Evolutionary conservation across 2,888 invertebrate genomes (phyloP).

Genomic region (Pterobdella sp.): DNA sequence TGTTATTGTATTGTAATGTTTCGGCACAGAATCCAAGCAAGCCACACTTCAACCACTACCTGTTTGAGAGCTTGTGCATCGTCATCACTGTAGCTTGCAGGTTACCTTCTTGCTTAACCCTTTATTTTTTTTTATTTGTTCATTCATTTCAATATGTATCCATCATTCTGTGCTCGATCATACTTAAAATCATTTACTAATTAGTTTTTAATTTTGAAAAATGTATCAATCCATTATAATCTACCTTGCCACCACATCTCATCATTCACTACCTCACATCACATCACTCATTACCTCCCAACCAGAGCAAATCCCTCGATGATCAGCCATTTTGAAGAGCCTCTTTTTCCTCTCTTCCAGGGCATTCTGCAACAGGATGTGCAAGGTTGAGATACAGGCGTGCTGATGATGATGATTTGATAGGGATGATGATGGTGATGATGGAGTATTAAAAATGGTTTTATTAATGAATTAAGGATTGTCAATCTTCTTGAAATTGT

Average conservation of each 20-base stretch:
- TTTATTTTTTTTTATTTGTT: conserved; percentile 40
- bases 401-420: neutral
- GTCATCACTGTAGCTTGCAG: conserved; percentile 64
- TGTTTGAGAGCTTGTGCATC: conserved; percentile 88
- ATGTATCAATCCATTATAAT: too few relatives aligned
- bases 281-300: neutral
- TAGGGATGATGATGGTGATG: neutral
- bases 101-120: conserved; percentile 68
- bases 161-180: too few relatives aligned
- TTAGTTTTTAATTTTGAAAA: too few relatives aligned
- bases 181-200: conserved; percentile 41
- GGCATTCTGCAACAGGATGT: conserved; percentile 86
- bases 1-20: conserved; percentile 6
- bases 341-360: conserved; percentile 88
- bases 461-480: too few relatives aligned
- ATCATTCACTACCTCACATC: neutral
- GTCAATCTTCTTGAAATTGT: neutral
- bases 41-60: conserved; percentile 94
- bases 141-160: too few relatives aligned
- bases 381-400: conserved; percentile 62
- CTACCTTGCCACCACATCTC: neutral
- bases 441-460: neutral
- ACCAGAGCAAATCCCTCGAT: neutral
- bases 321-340: conserved; percentile 68
- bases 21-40: conserved; percentile 71